Base-by-base conservation (phyloP, 2,888 invertebrate genomes). In the Neoitamus cyanurus region DNA sequence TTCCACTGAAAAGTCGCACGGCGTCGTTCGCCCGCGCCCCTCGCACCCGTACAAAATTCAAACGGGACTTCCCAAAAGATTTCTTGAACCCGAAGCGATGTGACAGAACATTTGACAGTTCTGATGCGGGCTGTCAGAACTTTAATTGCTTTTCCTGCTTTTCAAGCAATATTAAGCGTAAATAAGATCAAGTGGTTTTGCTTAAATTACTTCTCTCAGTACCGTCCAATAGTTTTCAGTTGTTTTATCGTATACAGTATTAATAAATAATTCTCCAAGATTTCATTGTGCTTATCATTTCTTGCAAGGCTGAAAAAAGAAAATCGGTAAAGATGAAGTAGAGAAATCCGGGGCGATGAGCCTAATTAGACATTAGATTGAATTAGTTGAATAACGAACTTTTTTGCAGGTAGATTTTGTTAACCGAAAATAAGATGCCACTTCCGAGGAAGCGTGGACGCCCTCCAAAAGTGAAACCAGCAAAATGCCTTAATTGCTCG, bases 401-500 rank as follows among this genome's bases (percentile, higher is more conserved):
- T 11, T 73, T 73, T 2, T 73, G 15, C 15, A 37, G 36, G 73
- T 31, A 73, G 13, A 73, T 34, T 4, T 73, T n/a, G 15, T 5
- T 25, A 75, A 75, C 20, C 13, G 13, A 69, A 69, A 28, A 30
- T 13, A 69, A 69, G 7, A 75, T 75, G 75, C 34, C 75, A 2
- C 34, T 11, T 0, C 34, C 31, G n/a, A 70, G 13, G 6, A 75
- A 37, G 34, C 30, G 37, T 7, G 75, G 34, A 0, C 34, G 75
- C 0, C 36, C 34, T 13, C 36, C 75, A 75, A 75, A 75, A 4
- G 20, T 20, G 20, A 37, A 75, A n/a, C 11, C 48, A 75, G 83
- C 86, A 31, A 85, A 75, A 42, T 90, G 90, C 84, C 84, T 90
- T 85, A 87, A 89, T 85, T 90, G 90, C 83, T 30, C 25, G n/a